Conservation (phyloP, 1,140 invertebrate genomes). For the Theocolax elegans region DNA sequence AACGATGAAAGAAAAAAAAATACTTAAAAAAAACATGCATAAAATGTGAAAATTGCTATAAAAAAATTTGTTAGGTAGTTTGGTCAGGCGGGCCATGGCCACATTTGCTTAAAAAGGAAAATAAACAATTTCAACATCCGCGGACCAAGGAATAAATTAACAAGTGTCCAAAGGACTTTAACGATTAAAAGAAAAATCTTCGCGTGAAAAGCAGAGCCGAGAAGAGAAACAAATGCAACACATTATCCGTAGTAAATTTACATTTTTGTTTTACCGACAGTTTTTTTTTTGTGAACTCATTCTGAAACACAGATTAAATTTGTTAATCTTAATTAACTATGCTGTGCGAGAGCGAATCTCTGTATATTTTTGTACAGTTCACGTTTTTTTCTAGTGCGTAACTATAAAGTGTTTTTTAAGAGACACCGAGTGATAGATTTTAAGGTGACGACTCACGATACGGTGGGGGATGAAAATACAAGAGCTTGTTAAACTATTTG, state of each 20-base stretch:
- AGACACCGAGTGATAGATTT: constrained; percentile 41
- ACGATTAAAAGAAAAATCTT: constrained; percentile 5
- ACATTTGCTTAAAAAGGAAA: constrained; percentile 6
- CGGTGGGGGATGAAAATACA: background rate
- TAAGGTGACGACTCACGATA: constrained; percentile 19
- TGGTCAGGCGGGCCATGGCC: constrained; percentile 38
- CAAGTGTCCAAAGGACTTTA: constrained; percentile 32
- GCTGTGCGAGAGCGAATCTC: constrained; percentile 40
- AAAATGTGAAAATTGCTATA: background rate
- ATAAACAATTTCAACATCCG: constrained; percentile 5
- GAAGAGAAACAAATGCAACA: too few species aligned
- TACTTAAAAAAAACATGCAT: background rate
- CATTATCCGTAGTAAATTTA: too few species aligned
- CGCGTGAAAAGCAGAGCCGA: background rate
- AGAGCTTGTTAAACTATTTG: constrained; percentile 29
- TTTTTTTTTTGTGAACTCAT: too few species aligned
- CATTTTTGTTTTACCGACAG: too few species aligned
- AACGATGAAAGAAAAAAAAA: constrained; percentile 24
- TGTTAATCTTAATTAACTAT: background rate
- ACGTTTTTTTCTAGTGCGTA: constrained; percentile 63
- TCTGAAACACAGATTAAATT: background rate
- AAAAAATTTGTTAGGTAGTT: constrained; percentile 29
- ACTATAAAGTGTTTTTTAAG: constrained; percentile 52
- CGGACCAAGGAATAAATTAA: constrained; percentile 27
- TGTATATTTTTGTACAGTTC: constrained; percentile 66